A percentile compares a stretch with the other conserved stretches of the same genome.
Conservation (phyloP, 2,113 vertebrate genomes). For the Microcebus jonahi region DNA sequence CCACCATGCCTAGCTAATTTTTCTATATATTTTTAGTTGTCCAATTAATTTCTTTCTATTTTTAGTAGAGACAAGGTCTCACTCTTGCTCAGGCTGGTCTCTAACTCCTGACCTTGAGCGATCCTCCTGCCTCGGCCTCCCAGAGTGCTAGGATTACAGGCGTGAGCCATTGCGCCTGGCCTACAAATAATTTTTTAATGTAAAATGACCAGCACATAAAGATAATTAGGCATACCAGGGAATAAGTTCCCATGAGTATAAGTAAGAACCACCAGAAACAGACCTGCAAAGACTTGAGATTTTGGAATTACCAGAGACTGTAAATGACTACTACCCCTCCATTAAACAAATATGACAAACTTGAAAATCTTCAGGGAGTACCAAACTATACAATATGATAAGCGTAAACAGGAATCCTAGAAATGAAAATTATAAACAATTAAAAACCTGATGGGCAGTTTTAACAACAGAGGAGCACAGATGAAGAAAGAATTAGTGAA, state of each 20-base stretch:
- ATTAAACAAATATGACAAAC: slow-evolving; percentile 14
- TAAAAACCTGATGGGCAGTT: background rate
- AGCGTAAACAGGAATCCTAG: background rate
- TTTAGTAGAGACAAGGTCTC: too few species aligned
- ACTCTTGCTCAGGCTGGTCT: too few species aligned
- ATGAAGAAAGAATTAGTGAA: background rate
- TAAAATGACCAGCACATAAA: background rate
- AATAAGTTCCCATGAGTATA: background rate
- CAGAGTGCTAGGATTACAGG: too few species aligned
- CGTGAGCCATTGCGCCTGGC: too few species aligned
- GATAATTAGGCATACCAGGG: background rate
- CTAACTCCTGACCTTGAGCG: too few species aligned
- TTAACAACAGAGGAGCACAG: slow-evolving; percentile 1
- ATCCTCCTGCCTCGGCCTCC: too few species aligned
- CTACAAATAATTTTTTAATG: background rate
- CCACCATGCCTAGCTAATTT: too few species aligned
- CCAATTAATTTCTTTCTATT: too few species aligned
- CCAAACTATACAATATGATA: background rate
- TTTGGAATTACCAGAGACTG: background rate
- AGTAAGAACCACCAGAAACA: background rate
- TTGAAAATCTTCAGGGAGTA: background rate
- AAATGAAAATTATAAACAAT: background rate
- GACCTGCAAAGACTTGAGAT: background rate
- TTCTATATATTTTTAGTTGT: too few species aligned
- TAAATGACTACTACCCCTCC: background rate